Base-by-base conservation (phyloP, 2,888 invertebrate genomes). In the Ophonus ardosiacus region DNA sequence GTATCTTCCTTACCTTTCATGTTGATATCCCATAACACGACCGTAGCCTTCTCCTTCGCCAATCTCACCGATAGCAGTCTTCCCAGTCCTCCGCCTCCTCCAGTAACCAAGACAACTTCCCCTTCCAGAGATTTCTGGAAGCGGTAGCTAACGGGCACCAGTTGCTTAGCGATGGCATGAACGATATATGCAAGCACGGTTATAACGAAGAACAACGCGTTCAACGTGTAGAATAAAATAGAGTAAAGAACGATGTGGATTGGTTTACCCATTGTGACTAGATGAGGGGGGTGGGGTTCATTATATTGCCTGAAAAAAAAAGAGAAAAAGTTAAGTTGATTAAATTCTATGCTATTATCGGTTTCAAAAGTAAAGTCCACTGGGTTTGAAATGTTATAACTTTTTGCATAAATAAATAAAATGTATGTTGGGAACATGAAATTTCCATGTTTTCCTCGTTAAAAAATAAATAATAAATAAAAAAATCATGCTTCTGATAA, bases 21-120 rank as follows among this genome's bases (percentile, higher is more conserved):
- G 90, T 97, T 97, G 87, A 98, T 95, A 91, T 98, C 98, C 98
- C 98, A 98, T 83, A 98, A 92, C 57, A 98, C 95, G 83, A 98
- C 94, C 86, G 93, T 95, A 87, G 96, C 96, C 81, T 96, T 96
- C 85, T 96, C 93, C 89, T 95, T 93, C 18, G 96, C 95, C 74
- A 98, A 92, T 87, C 96, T 93, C 87, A 96, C 90, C 0, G 97
- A 95, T 84, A 97, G 91, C 80, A 97, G 93, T 86, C 97, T 93
- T 6, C 98, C 98, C 15, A 98, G 92, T 2, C 97, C 98, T 56
- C 96, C 95, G 51, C 97, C 98, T 17, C 97, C 97, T 0, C 98
- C 98, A 0, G 98, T 98, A 38, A 98, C 95, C 68, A 98, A 92
- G 0, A 96, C 97, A 57, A 97, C 93, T 89, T 97, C 96, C 57